These are phyloP conservation scores for Eupithecia exiguata DNA, from an alignment of 2,888 invertebrate species.

Conservation along the genomic window DNA sequence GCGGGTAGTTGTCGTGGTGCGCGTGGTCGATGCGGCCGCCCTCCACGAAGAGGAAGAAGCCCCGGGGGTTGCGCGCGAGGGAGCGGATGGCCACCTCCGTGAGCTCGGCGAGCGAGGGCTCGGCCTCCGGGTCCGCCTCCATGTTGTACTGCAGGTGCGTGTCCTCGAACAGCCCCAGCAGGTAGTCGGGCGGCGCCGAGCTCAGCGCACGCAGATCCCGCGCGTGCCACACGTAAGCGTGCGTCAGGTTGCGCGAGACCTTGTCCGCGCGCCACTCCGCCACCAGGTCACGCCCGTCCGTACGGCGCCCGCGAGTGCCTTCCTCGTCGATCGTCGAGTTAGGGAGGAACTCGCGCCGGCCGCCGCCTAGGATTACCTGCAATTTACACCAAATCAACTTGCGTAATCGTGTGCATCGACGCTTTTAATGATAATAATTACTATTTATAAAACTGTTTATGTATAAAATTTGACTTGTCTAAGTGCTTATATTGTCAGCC, in stretches of 20 bases:
- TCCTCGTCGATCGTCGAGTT: conserved; percentile 77
- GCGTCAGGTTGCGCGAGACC: conserved; percentile 56
- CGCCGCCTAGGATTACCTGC: conserved; percentile 88
- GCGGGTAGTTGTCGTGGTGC: conserved; percentile 84
- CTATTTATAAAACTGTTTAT: no score
- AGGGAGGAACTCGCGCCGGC: conserved; percentile 85
- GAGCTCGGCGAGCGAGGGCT: conserved; percentile 85
- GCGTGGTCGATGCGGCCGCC: conserved; percentile 86
- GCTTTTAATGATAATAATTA: no score
- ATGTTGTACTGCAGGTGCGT: conserved; percentile 87
- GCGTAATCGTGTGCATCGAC: neutral
- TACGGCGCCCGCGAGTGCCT: conserved; percentile 68
- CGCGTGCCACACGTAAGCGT: conserved; percentile 83
- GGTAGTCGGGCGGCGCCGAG: conserved; percentile 81
- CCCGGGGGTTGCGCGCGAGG: conserved; percentile 85
- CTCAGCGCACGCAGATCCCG: conserved; percentile 33
- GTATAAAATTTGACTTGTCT: no score
- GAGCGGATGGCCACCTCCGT: conserved; percentile 86
- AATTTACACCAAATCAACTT: neutral
- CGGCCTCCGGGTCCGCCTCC: conserved; percentile 84
- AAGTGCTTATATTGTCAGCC: no score
- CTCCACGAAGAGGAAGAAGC: conserved; percentile 90
- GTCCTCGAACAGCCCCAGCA: conserved; percentile 85
- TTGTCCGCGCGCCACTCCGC: conserved; percentile 85
- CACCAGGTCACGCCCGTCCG: conserved; percentile 86